Base-by-base conservation (phyloP, 2,113 vertebrate genomes). In the Toxostoma redivivum region DNA sequence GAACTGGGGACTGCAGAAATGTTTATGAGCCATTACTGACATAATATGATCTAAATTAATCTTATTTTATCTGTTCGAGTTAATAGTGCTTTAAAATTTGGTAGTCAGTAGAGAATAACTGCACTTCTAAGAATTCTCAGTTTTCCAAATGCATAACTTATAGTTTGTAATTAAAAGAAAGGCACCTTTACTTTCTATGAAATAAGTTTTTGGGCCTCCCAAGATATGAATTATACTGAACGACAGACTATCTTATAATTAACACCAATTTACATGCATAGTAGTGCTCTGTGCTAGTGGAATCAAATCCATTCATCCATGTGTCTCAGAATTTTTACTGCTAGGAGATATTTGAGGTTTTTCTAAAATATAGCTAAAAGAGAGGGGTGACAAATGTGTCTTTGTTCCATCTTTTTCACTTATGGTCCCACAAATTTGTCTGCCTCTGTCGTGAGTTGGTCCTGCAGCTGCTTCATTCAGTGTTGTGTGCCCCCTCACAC, bases 81-180 rank as follows among this genome's bases (percentile, higher is more conserved):
- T 92, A 96, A 96, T 37, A 62, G 61, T 81, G 81, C 83, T 84
- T 90, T 90, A 91, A 89, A 89, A 94, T 60, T 88, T 10, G 2
- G 27, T 79, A 89, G 73, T 86, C 91, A 81, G 56, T 89, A 44
- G 89, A 85, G 86, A 95, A 87, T 88, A 91, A 89, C 77, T 94
- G 48, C 0, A 4, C 48, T 81, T 95, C 57, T 84, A 91, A 92
- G 86, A 87, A 81, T 73, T 71, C 77, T 89, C 69, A 45, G 1
- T 94, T 94, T 95, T 89, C 37, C 61, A 79, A 95, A 85, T 72
- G 45, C 66, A 50, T 91, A 89, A 79, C n/a, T 94, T 82, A 91
- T 14, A 87, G 57, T 38, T 76, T 92, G 57, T 85, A 89, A 95
- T 92, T 95, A 94, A 92, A 92, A 65, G 69, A 94, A 94, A 89